These are phyloP conservation scores for Pyrochroa serraticornis DNA, from an alignment of 2,888 invertebrate genomes.

Conservation along the genomic window DNA sequence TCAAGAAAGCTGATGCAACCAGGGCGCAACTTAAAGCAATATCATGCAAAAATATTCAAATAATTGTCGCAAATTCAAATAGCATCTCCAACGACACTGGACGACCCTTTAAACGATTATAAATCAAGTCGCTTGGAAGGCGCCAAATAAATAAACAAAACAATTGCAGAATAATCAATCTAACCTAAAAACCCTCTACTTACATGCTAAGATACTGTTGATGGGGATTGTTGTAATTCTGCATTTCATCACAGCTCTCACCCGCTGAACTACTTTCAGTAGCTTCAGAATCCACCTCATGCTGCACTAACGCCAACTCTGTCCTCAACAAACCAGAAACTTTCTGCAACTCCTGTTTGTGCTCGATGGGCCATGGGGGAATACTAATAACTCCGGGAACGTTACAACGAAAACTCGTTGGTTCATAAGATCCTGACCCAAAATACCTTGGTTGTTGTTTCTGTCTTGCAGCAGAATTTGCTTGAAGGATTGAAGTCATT, in stretches of 20 bases:
- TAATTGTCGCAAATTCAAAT: background rate
- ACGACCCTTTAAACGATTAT: background rate
- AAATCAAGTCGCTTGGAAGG: background rate
- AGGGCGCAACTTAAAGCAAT: too few relatives aligned
- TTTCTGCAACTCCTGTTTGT: slow-evolving; percentile 67
- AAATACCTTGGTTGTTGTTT: slow-evolving; percentile 58
- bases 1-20: too few relatives aligned
- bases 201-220: slow-evolving; percentile 81
- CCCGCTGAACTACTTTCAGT: slow-evolving; percentile 94
- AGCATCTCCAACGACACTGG: background rate
- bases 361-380: slow-evolving; percentile 57
- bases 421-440: slow-evolving; percentile 60
- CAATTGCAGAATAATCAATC: background rate
- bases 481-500: slow-evolving; percentile 56
- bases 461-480: slow-evolving; percentile 52
- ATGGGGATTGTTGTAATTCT: slow-evolving; percentile 76
- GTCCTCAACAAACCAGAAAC: slow-evolving; percentile 76
- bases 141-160: too few relatives aligned
- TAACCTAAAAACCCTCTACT: slow-evolving; percentile 59
- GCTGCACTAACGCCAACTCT: slow-evolving; percentile 76
- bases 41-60: background rate
- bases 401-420: slow-evolving; percentile 41
- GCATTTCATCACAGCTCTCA: slow-evolving; percentile 91
- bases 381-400: slow-evolving; percentile 51
- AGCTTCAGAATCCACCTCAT: slow-evolving; percentile 87